A percentile compares a stretch with the other conserved stretches of the same genome.
Evolutionary conservation across 1,140 invertebrate genomes (phyloP).

Genomic region (Orchestia grillus): DNA sequence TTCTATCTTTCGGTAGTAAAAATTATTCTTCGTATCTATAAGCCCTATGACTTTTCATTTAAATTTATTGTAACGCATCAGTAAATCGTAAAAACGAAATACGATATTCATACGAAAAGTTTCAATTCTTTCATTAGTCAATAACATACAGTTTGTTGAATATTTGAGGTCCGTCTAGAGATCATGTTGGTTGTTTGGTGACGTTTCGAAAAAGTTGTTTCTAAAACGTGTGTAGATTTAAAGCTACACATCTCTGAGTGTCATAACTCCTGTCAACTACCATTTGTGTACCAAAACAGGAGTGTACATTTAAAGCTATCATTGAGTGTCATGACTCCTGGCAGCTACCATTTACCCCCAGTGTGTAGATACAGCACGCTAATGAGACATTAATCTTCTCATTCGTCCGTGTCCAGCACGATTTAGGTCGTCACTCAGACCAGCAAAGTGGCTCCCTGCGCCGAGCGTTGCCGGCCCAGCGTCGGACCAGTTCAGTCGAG

Average conservation of each 20-base stretch:
- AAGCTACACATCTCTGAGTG: no score
- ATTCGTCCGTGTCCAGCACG: neutral
- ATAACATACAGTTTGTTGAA: neutral
- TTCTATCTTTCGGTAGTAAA: no score
- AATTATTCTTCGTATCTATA: no score
- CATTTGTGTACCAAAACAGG: no score
- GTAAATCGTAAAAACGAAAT: neutral
- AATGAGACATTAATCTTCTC: neutral
- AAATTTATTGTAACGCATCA: neutral
- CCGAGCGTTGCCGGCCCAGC: neutral
- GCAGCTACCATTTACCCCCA: neutral
- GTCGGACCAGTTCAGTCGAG: neutral
- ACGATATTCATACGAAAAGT: neutral
- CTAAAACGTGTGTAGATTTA: no score
- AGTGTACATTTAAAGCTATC: no score
- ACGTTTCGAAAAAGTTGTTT: neutral
- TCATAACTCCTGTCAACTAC: no score
- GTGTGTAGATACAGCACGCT: neutral
- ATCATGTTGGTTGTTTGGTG: neutral
- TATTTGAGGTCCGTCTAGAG: neutral
- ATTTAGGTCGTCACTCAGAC: neutral
- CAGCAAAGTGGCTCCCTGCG: conserved; percentile 22
- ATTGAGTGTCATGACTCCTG: no score
- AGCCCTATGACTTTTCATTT: neutral
- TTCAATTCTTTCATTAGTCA: neutral